phyloP scores from a whole-genome alignment of 2,888 invertebrate species.

The Eulithis prunata region DNA sequence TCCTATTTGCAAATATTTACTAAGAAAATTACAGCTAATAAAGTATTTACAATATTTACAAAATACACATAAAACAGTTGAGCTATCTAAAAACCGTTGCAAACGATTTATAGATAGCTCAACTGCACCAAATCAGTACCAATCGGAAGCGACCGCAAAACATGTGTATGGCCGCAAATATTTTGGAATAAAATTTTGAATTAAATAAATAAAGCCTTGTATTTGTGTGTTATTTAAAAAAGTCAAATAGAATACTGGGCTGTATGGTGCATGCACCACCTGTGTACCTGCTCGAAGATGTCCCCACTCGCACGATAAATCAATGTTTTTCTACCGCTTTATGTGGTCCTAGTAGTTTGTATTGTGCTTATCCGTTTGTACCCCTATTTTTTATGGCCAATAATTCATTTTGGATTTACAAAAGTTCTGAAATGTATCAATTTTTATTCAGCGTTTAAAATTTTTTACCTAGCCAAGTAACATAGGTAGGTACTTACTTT shows the following conservation, averaged over 20 bases:
- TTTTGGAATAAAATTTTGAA: too few relatives aligned
- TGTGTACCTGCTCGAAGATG: conserved; percentile 42
- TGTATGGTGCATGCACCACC: conserved; percentile 36
- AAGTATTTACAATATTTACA: too few relatives aligned
- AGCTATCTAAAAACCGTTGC: too few relatives aligned
- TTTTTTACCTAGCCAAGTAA: too few relatives aligned
- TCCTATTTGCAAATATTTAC: too few relatives aligned
- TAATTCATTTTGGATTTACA: conserved; percentile 21
- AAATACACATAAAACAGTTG: too few relatives aligned
- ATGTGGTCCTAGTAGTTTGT: conserved; percentile 25
- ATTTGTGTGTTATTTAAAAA: neutral
- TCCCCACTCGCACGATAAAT: conserved; percentile 49
- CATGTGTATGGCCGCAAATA: too few relatives aligned
- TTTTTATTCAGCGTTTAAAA: neutral
- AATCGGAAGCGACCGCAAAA: too few relatives aligned
- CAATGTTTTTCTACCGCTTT: conserved; percentile 36
- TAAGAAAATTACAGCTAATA: too few relatives aligned
- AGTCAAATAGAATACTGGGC: conserved; percentile 3
- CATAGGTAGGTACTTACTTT: too few relatives aligned
- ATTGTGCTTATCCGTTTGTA: conserved; percentile 24
- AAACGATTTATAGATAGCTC: too few relatives aligned
- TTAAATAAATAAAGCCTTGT: neutral
- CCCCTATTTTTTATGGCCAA: conserved; percentile 27
- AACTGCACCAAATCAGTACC: too few relatives aligned
- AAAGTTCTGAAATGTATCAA: conserved; percentile 13